Conservation (phyloP, 2,113 vertebrate species). For the Hemiprocne comata region DNA sequence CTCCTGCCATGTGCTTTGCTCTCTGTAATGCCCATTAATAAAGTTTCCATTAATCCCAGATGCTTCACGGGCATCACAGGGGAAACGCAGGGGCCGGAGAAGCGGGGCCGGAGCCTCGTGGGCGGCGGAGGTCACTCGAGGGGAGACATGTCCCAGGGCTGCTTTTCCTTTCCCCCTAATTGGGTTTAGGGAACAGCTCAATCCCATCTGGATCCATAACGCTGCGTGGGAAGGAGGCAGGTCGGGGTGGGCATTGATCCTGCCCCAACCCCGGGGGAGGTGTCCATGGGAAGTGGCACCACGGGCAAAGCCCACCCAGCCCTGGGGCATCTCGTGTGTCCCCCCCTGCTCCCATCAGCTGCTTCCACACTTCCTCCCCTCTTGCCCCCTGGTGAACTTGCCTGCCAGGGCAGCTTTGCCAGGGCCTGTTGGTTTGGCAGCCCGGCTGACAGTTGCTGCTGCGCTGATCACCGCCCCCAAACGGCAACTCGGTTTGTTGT, state of each 20-base stretch:
- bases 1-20: background rate
- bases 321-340: accelerated
- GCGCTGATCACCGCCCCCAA: background rate
- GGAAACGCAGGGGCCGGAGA: accelerated
- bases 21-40: background rate
- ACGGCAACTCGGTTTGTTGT: background rate
- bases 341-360: no score
- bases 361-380: background rate
- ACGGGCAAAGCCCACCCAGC: background rate
- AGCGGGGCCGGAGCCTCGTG: background rate
- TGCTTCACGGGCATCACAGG: background rate
- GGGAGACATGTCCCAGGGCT: background rate
- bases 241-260: background rate
- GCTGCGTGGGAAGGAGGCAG: background rate
- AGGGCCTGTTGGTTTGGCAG: background rate
- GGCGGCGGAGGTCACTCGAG: background rate
- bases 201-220: background rate
- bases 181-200: background rate
- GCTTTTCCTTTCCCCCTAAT: background rate
- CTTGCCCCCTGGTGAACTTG: background rate
- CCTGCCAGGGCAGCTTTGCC: background rate
- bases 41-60: background rate
- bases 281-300: background rate
- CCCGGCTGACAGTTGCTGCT: background rate
- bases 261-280: background rate